Conservation (phyloP, 1,140 invertebrate genomes). For the Chironomus tepperi region DNA sequence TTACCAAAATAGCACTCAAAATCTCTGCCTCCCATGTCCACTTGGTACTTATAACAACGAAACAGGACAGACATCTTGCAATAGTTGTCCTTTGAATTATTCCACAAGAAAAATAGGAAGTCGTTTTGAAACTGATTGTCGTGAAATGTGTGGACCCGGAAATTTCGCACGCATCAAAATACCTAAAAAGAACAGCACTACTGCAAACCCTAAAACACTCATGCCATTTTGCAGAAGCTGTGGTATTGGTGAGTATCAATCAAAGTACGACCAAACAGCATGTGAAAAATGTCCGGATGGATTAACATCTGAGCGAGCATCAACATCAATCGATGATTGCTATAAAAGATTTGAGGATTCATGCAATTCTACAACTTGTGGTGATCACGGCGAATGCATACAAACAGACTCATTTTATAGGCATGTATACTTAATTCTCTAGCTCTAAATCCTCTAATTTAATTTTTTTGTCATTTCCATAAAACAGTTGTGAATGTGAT, state of each 20-base stretch:
- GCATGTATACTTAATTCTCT: no score
- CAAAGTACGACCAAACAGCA: constrained; percentile 45
- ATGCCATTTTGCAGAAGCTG: constrained; percentile 50
- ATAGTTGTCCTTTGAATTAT: constrained; percentile 49
- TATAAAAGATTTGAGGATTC: constrained; percentile 36
- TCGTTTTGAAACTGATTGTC: constrained; percentile 47
- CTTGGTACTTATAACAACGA: constrained; percentile 52
- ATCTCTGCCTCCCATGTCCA: constrained; percentile 48
- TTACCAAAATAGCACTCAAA: constrained; percentile 48
- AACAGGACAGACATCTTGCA: constrained; percentile 47
- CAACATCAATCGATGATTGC: constrained; percentile 43
- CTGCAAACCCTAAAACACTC: constrained; percentile 32
- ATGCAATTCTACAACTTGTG: constrained; percentile 39
- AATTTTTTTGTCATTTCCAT: no score
- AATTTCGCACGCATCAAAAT: constrained; percentile 33
- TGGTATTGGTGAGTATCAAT: constrained; percentile 50
- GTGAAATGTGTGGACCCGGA: constrained; percentile 39
- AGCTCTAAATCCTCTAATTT: no score
- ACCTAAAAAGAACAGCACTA: constrained; percentile 27
- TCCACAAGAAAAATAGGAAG: constrained; percentile 49
- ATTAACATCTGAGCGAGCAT: constrained; percentile 43
- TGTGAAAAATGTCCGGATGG: constrained; percentile 49
- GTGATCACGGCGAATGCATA: constrained; percentile 39
- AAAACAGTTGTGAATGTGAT: constrained; percentile 38
- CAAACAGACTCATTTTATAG: constrained; percentile 32